Evolutionary conservation across 2,113 vertebrate species (phyloP).

Genomic region (Tursiops truncatus): DNA sequence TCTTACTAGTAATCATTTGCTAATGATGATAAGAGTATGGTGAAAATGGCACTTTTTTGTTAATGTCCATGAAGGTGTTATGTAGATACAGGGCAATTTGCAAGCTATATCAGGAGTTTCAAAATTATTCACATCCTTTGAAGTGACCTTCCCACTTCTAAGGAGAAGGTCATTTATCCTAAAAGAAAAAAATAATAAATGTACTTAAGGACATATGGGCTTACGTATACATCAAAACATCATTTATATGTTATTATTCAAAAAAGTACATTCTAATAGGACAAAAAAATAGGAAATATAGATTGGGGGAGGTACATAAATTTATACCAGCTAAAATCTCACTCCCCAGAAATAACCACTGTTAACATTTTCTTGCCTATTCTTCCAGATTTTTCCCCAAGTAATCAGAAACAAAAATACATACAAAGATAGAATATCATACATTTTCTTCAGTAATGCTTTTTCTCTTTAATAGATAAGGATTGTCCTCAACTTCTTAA

Average conservation of each 20-base stretch:
- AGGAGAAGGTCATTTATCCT: background rate
- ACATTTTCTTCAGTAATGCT: background rate
- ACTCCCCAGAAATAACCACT: background rate
- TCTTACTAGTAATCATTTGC: background rate
- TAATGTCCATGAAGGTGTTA: background rate
- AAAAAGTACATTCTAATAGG: background rate
- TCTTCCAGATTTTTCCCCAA: background rate
- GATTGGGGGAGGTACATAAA: background rate
- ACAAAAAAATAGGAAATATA: background rate
- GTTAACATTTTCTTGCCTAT: background rate
- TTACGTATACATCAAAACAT: background rate
- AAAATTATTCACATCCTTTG: constrained; percentile 36
- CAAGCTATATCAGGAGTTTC: background rate
- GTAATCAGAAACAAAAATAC: background rate
- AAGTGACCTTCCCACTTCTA: background rate
- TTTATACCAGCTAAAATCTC: background rate
- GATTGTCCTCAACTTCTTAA: background rate
- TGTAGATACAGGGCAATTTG: background rate
- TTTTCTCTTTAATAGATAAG: background rate
- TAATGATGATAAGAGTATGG: background rate
- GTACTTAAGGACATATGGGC: background rate
- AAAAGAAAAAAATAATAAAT: background rate
- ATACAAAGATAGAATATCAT: background rate
- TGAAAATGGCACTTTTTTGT: background rate
- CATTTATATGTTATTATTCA: background rate